phyloP scores from a whole-genome alignment of 2,797 vertebrate species.

The Nannoperca australis region DNA sequence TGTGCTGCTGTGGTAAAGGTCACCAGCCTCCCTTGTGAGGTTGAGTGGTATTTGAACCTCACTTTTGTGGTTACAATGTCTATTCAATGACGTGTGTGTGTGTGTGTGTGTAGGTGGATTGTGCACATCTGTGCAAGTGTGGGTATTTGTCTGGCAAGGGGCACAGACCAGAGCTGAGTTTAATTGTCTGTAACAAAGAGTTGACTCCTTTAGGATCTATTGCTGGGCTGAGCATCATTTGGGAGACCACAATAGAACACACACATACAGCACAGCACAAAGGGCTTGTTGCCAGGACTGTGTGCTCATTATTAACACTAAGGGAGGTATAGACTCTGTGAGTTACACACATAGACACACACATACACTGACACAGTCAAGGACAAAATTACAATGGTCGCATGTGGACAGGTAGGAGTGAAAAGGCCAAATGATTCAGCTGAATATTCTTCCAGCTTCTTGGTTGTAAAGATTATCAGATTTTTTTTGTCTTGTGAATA shows the following conservation, averaged over 20 bases:
- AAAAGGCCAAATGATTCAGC: no score
- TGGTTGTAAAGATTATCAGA: no score
- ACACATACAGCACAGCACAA: constrained; percentile 19
- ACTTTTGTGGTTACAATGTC: constrained; percentile 72
- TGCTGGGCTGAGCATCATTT: constrained; percentile 62
- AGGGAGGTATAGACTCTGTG: constrained; percentile 8
- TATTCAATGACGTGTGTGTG: constrained; percentile 40
- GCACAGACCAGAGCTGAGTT: constrained; percentile 60
- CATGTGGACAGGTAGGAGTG: no score
- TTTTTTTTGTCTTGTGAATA: neutral
- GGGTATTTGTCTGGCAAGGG: constrained; percentile 59
- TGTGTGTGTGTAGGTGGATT: constrained; percentile 36
- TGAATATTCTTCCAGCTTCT: no score
- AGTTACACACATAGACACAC: neutral
- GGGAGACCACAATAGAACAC: constrained; percentile 30
- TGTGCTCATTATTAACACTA: constrained; percentile 28
- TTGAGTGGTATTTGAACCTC: constrained; percentile 83
- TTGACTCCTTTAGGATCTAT: constrained; percentile 74
- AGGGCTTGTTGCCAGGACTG: constrained; percentile 23
- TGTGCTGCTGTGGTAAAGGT: constrained; percentile 77
- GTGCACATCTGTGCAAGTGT: constrained; percentile 33
- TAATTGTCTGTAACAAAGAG: constrained; percentile 77
- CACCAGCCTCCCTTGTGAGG: constrained; percentile 79
- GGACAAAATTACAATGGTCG: constrained; percentile 7
- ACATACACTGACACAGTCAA: neutral